A percentile compares a stretch with the other conserved stretches of the same genome.
These are phyloP conservation scores for Ibidorhyncha struthersii DNA, from an alignment of 2,113 vertebrate species.

Conservation along the genomic window DNA sequence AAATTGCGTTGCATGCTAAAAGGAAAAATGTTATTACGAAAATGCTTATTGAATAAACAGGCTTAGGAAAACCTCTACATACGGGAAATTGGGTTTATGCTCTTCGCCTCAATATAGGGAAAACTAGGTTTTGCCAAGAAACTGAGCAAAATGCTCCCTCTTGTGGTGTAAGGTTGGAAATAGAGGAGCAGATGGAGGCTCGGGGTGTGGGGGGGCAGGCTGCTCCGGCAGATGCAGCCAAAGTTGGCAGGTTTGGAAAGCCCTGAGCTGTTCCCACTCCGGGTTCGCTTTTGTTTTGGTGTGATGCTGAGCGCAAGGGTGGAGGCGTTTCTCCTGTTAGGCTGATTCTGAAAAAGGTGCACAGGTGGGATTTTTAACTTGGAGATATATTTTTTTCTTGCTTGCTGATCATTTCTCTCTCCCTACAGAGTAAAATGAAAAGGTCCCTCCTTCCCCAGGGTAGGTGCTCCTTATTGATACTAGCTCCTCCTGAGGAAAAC, in stretches of 20 bases:
- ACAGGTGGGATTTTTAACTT: not conserved
- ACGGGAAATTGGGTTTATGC: not conserved
- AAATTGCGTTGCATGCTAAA: not conserved
- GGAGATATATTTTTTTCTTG: not conserved
- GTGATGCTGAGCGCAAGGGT: accelerated
- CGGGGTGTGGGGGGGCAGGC: accelerated
- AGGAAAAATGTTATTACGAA: not conserved
- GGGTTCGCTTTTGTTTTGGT: not conserved
- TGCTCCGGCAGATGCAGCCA: not conserved
- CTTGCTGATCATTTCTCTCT: not conserved
- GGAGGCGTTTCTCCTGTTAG: not conserved
- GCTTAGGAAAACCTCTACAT: not conserved
- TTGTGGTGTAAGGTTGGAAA: not conserved
- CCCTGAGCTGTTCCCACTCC: not conserved
- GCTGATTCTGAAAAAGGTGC: not conserved
- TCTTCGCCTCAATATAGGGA: accelerated
- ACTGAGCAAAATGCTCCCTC: constrained; percentile 27
- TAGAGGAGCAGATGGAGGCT: not conserved
- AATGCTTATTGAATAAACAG: not conserved
- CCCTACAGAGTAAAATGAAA: not conserved
- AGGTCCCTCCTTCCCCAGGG: accelerated
- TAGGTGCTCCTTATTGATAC: not conserved
- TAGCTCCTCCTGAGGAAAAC: not conserved
- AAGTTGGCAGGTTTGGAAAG: not conserved
- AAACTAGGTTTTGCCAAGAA: not conserved